Percentiles rank a stretch among this genome's conserved stretches.
Evolutionary conservation across 2,113 vertebrate species (phyloP).

Genomic region (Dasypus novemcinctus): DNA sequence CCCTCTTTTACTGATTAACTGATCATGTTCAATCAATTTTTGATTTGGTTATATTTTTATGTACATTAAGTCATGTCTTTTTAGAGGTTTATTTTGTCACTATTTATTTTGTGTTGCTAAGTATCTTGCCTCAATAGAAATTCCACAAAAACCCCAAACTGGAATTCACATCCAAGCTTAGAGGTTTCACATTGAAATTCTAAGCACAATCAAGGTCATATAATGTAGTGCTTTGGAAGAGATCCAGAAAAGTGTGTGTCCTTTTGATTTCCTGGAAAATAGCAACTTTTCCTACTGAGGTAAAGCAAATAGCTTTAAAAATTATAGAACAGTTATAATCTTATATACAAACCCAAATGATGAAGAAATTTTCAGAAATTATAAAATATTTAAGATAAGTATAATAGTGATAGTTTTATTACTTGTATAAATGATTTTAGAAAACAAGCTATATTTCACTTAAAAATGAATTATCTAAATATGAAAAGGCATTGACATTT

Average conservation of each 20-base stretch:
- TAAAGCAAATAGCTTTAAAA: neutral
- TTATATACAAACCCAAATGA: neutral
- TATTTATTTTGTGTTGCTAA: neutral
- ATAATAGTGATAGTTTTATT: neutral
- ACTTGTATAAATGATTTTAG: neutral
- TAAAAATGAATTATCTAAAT: neutral
- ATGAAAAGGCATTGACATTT: neutral
- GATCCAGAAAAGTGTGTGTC: neutral
- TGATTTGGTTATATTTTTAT: neutral
- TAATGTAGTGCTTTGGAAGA: constrained; percentile 14
- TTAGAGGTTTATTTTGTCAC: neutral
- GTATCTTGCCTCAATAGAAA: neutral
- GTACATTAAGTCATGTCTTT: neutral
- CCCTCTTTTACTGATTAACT: neutral
- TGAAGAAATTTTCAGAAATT: neutral
- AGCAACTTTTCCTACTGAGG: neutral
- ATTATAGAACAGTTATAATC: neutral
- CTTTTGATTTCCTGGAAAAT: constrained; percentile 29
- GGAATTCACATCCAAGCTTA: neutral
- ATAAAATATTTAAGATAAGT: neutral
- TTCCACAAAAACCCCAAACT: neutral
- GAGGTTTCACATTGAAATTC: constrained; percentile 45
- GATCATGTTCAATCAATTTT: neutral
- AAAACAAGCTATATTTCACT: neutral
- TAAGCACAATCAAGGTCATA: constrained; percentile 18